Evolutionary conservation across 2,888 invertebrate genomes (phyloP), one percentile per base, ranked within the genome.

Genomic region (Oxytorus armatus): DNA sequence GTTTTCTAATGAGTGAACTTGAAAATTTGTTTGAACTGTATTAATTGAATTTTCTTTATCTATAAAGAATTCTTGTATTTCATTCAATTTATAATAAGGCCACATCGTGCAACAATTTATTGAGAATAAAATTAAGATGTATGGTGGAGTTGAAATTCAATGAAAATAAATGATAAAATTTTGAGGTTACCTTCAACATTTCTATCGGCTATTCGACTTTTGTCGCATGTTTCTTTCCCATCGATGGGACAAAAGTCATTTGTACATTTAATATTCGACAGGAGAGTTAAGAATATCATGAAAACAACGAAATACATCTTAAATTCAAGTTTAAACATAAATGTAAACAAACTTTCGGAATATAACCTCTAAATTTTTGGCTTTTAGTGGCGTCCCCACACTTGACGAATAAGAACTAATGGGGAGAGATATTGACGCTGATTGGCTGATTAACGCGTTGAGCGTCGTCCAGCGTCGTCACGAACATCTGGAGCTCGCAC

Each of bases 161-260:
- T 21, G 14, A 72, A n/a, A 61, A 59, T 44, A 11, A 51, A 57
- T 23, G 23, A 47, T 33, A 23, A 39, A 25, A 49, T 10, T 47
- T 23, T 11, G 23, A 78, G 78, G 82, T 66, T 84, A 88, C 87
- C 87, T 85, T 82, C 79, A 1, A 63, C 53, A 39, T 77, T 77
- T 5, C 74, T 53, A 11, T 78, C 44, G 5, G 8, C 47, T 65
- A 39, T 44, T n/a, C 18, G 39, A 42, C 21, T 47, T 4, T 49
- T 51, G 7, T 23, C 11, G 53, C 87, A 87, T 10, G 44, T 25
- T 33, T 73, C 75, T 23, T 18, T 33, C 3, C 39, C 55, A 1
- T 82, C 72, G 3, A 77, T 53, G 3, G 82, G 76, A 79, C 87
- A 87, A 63, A 84, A 78, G 14, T 86, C 82, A 55, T 21, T 36